These are phyloP conservation scores for Semnornis frantzii DNA, from an alignment of 2,113 vertebrate species.

Conservation along the genomic window DNA sequence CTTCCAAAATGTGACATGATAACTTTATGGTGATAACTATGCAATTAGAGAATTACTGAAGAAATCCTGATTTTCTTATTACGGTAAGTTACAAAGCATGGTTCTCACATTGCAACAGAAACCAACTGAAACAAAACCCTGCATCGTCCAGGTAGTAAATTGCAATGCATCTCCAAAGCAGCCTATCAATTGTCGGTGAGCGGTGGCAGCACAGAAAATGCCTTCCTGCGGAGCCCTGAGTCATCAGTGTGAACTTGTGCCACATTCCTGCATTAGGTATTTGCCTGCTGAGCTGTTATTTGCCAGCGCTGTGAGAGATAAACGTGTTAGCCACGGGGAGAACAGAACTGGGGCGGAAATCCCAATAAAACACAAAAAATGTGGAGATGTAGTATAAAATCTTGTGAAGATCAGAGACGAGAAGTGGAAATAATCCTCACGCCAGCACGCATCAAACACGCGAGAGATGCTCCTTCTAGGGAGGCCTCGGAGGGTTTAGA, in stretches of 20 bases:
- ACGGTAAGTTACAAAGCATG: neutral
- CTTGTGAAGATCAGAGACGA: neutral
- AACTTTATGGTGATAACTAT: neutral
- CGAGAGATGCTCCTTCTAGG: neutral
- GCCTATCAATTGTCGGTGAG: neutral
- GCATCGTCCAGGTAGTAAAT: neutral
- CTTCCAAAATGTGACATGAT: neutral
- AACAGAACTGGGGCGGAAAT: neutral
- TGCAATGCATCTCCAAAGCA: neutral
- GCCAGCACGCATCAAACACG: neutral
- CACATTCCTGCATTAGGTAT: neutral
- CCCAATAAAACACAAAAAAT: neutral
- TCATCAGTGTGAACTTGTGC: constrained; percentile 24
- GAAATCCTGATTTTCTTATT: constrained; percentile 21
- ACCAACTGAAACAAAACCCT: constrained; percentile 12
- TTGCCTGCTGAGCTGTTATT: constrained; percentile 29
- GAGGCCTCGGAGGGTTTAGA: neutral
- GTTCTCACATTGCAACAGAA: constrained; percentile 3
- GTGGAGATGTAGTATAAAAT: neutral
- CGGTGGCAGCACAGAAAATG: constrained; percentile 6
- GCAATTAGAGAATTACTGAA: neutral
- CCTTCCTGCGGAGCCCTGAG: constrained; percentile 17
- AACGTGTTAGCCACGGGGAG: neutral
- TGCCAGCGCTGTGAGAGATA: neutral
- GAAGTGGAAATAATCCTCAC: neutral